phyloP scores from a whole-genome alignment of 1,140 invertebrate genomes.

The Helicoverpa zea region DNA sequence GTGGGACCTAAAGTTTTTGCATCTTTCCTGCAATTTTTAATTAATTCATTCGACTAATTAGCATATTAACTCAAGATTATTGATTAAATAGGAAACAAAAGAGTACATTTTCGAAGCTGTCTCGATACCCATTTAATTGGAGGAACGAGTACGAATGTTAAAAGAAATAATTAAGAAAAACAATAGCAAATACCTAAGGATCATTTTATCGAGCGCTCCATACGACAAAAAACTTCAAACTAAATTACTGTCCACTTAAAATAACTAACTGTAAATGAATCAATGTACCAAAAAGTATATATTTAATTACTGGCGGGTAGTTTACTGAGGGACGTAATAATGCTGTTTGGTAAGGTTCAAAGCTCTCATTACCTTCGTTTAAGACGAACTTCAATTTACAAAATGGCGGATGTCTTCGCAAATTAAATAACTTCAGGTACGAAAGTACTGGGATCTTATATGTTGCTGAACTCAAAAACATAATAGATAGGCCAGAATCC shows the following conservation, averaged over 20 bases:
- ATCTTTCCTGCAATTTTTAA: neutral
- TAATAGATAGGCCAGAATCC: too few species aligned
- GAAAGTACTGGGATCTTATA: too few species aligned
- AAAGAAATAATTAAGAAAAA: slow-evolving; percentile 4
- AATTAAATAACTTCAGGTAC: slow-evolving; percentile 1
- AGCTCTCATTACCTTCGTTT: slow-evolving; percentile 64
- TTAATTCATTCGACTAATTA: neutral
- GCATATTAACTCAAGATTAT: too few species aligned
- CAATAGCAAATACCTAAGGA: slow-evolving; percentile 18
- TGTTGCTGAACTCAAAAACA: too few species aligned
- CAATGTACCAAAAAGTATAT: slow-evolving; percentile 45
- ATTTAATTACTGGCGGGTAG: slow-evolving; percentile 34
- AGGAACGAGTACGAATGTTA: neutral
- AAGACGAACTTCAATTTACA: slow-evolving; percentile 54
- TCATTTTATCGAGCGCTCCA: slow-evolving; percentile 5
- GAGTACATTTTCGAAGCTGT: neutral
- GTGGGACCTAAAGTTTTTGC: slow-evolving; percentile 88
- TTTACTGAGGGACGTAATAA: slow-evolving; percentile 46
- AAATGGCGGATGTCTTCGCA: slow-evolving; percentile 10
- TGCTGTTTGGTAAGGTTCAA: slow-evolving; percentile 60
- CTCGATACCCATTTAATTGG: neutral
- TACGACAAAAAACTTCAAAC: slow-evolving; percentile 12
- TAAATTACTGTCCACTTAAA: slow-evolving; percentile 39
- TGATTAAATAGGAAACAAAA: neutral
- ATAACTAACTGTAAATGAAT: slow-evolving; percentile 44